Conservation (phyloP, 2,888 invertebrate genomes). For the Amorpha juglandis region DNA sequence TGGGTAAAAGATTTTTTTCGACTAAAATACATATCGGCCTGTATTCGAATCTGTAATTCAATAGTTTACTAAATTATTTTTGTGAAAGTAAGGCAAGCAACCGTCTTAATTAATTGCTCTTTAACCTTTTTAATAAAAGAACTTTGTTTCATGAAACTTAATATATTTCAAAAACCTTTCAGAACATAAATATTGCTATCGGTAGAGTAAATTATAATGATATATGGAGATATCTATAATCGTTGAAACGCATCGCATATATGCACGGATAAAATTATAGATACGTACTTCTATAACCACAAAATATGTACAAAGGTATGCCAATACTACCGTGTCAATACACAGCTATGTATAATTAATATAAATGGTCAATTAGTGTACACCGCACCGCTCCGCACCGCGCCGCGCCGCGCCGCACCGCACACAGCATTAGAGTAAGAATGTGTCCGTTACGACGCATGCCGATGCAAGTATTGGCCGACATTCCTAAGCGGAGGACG, state of each 20-base stretch:
- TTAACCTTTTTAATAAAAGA: not conserved
- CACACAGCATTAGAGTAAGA: conserved; percentile 26
- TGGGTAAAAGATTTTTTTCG: too few species aligned
- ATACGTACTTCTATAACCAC: not conserved
- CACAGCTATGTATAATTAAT: conserved; percentile 13
- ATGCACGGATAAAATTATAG: too few species aligned
- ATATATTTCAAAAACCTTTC: too few species aligned
- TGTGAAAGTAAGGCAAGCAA: not conserved
- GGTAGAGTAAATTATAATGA: too few species aligned
- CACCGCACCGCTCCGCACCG: not conserved
- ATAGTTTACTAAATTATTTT: not conserved
- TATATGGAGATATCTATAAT: too few species aligned
- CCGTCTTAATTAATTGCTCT: not conserved
- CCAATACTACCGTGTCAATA: too few species aligned
- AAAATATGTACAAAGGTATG: not conserved
- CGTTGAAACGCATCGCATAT: not conserved
- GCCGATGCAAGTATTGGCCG: conserved; percentile 53
- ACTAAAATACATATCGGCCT: too few species aligned
- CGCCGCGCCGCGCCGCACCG: not conserved
- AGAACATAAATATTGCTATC: too few species aligned
- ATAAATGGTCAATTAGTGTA: conserved; percentile 16
- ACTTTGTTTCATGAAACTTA: too few species aligned
- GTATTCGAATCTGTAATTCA: too few species aligned
- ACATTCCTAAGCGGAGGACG: conserved; percentile 55
- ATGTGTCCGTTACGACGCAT: conserved; percentile 53